Percentiles rank a stretch among this genome's conserved stretches.
These are phyloP conservation scores for Montipora efflorescens DNA, from an alignment of 64 coral and sea anemone species.

Conservation along the genomic window DNA sequence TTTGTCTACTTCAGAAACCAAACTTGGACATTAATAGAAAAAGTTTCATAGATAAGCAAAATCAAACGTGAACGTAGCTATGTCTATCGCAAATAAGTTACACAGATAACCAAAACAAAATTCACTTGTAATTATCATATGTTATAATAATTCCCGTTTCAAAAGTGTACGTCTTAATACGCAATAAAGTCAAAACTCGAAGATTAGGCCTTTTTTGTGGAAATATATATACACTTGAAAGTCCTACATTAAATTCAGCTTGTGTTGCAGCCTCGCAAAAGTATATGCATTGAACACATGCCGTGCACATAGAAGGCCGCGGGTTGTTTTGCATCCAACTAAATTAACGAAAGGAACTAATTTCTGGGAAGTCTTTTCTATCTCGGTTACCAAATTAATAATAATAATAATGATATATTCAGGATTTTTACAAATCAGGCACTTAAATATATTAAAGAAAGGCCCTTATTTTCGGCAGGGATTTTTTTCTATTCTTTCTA, in stretches of 20 bases:
- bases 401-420: background rate
- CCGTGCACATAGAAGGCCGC: no score
- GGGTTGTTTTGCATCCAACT: background rate
- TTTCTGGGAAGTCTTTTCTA: background rate
- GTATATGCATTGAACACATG: no score
- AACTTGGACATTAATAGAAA: background rate
- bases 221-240: background rate
- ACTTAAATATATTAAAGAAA: background rate
- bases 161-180: background rate
- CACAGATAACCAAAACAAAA: constrained; percentile 5
- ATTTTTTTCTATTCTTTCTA: background rate
- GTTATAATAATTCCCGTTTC: constrained; percentile 12
- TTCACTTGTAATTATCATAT: constrained; percentile 30
- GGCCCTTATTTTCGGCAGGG: background rate
- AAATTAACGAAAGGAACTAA: background rate
- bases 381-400: background rate
- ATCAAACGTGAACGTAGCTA: background rate
- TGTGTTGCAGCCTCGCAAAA: background rate
- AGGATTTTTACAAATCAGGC: background rate
- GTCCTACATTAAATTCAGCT: background rate
- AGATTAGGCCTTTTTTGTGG: background rate
- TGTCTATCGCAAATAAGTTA: constrained; percentile 11
- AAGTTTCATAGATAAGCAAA: constrained; percentile 15
- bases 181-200: background rate
- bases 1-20: background rate